Percentiles rank a stretch among this genome's conserved stretches.
Evolutionary conservation across 2,113 vertebrate genomes (phyloP).

Genomic region (Elephas maximus): DNA sequence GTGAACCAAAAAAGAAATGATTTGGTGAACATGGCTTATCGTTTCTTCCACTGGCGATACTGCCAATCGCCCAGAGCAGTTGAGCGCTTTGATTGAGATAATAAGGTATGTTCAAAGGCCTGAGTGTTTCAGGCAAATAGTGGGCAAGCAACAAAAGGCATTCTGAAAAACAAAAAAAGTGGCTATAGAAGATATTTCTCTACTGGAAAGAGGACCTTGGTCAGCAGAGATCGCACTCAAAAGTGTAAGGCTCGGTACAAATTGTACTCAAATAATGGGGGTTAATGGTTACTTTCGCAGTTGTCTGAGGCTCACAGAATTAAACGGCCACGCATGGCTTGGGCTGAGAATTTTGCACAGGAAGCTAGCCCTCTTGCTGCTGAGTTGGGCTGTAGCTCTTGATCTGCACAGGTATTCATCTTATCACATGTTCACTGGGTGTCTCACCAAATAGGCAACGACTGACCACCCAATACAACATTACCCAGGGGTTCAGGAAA

Average conservation of each 20-base stretch:
- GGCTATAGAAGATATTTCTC: neutral
- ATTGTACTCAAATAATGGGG: neutral
- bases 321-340: neutral
- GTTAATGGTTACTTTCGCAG: neutral
- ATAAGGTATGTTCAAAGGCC: neutral
- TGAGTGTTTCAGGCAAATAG: neutral
- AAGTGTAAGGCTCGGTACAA: neutral
- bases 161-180: constrained; percentile 15
- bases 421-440: neutral
- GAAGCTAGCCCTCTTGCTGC: neutral
- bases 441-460: neutral
- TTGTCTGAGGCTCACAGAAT: neutral
- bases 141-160: neutral
- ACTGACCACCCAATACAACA: neutral
- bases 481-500: neutral
- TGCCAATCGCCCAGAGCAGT: neutral
- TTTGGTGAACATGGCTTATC: neutral
- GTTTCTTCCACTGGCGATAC: neutral
- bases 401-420: neutral
- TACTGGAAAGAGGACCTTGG: neutral
- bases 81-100: neutral
- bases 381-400: neutral
- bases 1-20: neutral
- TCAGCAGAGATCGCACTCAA: neutral
- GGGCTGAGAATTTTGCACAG: neutral